Evolutionary conservation across 2,113 vertebrate species (phyloP), one percentile per base, ranked within the genome.

Genomic region (Sebastes fasciatus): DNA sequence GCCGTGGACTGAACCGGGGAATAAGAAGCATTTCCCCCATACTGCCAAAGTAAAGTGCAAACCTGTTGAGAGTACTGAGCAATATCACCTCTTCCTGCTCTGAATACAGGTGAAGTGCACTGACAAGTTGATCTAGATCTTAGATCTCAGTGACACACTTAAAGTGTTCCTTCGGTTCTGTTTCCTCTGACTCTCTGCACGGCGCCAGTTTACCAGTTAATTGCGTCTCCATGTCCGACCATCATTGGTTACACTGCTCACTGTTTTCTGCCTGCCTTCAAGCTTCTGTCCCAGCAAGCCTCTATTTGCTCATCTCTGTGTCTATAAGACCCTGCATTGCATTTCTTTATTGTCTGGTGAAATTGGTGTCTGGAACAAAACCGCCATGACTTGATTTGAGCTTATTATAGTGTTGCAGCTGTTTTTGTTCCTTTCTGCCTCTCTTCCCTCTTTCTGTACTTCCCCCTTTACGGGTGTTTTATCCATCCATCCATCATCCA

Each of bases 151-250:
- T 6, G 26, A 46, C 42, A 21, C 26, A 55, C 26, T 6, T 34
- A 34, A 34, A 34, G 34, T 34, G 34, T 34, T 34, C 34, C 34
- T 34, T 34, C 34, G 3, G 34, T 34, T 34, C 34, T 21, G 16
- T 14, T 21, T 12, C 21, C 26, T 66, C 8, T 66, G 1, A n/a
- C 13, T 43, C 46, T 49, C 45, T 21, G 57, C 43, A 5, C 51
- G 21, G 8, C 34, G 61, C 34, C 34, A 1, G 71, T 34, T 13
- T 66, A 60, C 5, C 13, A 21, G 77, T 42, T 58, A 82, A 86
- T 79, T 82, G 79, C 68, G 62, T 43, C 55, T 68, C 14, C n/a
- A 17, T 48, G 79, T 77, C 79, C 14, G 9, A 52, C 58, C n/a
- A 23, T 68, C n/a, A 42, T 73, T 16, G 70, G 70, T 82, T 74